These are phyloP conservation scores for Geococcyx californianus DNA, from an alignment of 2,113 vertebrate genomes.

Conservation along the genomic window DNA sequence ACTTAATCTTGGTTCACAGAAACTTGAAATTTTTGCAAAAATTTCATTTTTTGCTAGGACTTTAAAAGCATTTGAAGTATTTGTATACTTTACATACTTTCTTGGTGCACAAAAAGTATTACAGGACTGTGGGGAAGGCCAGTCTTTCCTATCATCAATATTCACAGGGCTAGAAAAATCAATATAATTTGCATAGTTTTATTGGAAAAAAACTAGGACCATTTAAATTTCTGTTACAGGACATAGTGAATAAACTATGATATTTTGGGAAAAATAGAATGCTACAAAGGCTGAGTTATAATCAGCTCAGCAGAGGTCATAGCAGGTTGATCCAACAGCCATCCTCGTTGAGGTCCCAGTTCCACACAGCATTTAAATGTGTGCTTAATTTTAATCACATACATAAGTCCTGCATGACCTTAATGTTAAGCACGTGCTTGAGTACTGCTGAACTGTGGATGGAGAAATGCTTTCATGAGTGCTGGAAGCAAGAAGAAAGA, in stretches of 20 bases:
- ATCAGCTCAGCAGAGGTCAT: constrained; percentile 41
- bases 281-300: not conserved
- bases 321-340: constrained; percentile 48
- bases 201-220: not conserved
- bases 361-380: constrained; percentile 26
- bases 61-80: not conserved
- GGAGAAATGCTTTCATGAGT: not conserved
- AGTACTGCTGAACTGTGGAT: not conserved
- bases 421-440: not conserved
- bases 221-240: constrained; percentile 40
- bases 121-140: not conserved
- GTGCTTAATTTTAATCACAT: constrained; percentile 55
- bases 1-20: not conserved
- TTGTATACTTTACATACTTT: not conserved
- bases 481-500: not conserved
- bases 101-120: not conserved
- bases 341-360: constrained; percentile 1
- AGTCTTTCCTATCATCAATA: not conserved
- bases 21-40: not conserved
- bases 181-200: not conserved
- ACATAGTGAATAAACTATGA: not conserved
- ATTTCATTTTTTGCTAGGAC: not conserved
- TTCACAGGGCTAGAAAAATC: constrained; percentile 48
- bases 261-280: not conserved
- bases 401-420: constrained; percentile 31